Base-by-base conservation (phyloP, 2,113 vertebrate genomes). In the Pyxicephalus adspersus region DNA sequence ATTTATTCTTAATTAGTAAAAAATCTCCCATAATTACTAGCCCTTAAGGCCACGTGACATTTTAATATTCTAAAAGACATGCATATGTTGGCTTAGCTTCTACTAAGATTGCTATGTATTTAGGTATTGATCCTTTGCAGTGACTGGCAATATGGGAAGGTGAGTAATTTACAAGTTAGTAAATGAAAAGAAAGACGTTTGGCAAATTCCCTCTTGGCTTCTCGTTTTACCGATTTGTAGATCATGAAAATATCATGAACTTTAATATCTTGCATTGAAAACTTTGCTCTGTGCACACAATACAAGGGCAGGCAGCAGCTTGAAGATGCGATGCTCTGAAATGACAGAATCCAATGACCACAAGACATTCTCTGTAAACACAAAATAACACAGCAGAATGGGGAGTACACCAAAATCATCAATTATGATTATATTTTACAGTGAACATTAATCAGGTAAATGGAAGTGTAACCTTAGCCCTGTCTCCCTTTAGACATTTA, bases 371-470 rank as follows among this genome's bases (percentile, higher is more conserved):
- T 23, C 16, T 79, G 64, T 79, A 67, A 67, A 60, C 23, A 58
- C 29, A 79, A 34, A 68, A 68, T 60, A 31, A 77, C 57, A 45
- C 18, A 16, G 77, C 64, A 28, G 64, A 23, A 34, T 55, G 77
- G 58, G 58, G 64, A 58, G 52, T 68, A 29, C 29, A 68, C 31
- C 51, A 68, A 68, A 68, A 68, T 68, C 77, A 79, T 79, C 64
- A 54, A 79, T 79, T 79, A 34, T 79, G 77, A 60, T 68, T 79
- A 79, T 60, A 68, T 68, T 79, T 38, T 60, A 58, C 64, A 79
- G 64, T 68, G 77, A 57, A 67, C 77, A 79, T 79, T 79, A 68
- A 79, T 79, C 77, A 67, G 64, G 29, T 67, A 68, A 57, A 79
- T 79, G 64, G 64, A 79, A 68, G 28, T 79, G 64, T 77, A 79